Evolutionary conservation across 2,888 invertebrate species (phyloP), one percentile per base, ranked within the genome.

Genomic region (Drosophila austrosaltans): DNA sequence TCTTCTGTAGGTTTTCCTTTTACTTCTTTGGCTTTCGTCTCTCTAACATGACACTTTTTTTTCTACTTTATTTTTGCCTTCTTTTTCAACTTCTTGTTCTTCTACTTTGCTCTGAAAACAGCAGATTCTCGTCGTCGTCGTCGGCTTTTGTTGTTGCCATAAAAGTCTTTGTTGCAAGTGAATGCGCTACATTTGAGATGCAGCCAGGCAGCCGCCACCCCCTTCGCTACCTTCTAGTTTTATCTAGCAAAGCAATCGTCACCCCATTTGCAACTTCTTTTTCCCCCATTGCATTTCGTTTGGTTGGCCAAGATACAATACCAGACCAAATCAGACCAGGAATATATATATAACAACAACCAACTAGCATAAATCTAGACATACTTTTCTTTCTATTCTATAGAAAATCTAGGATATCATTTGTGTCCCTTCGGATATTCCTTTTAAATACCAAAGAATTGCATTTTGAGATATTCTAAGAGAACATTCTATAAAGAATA

Each of bases 121-220:
- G 72, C 77, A 66, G 48, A 64, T 54, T 5, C 20, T 57, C 36
- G n/a, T 48, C 59, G 53, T 63, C 64, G 36, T 58, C n/a, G 40
- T 42, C 48, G 39, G 48, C 28, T 64, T 32, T 54, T 65, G 69
- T 82, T 85, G 75, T 73, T 74, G 78, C 78, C 76, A 72, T 79
- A 62, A 76, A 77, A 72, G 76, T 78, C 82, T 87, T 87, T 86
- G 86, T 86, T 89, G 79, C 78, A 79, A 79, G 79, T 78, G 75
- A 82, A 81, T 83, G 86, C 83, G 72, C 75, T 78, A 81, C 79
- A 87, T 79, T 86, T 75, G 72, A 78, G 68, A 80, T 59, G 73
- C 69, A 68, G 25, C 53, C 28, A 42, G 65, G 20, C 40, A 48
- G 12, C 40, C 30, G 28, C 32, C 71, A 44, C 36, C 12, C 6